Evolutionary conservation across 2,797 vertebrate genomes (phyloP), one percentile per base, ranked within the genome.

Genomic region (Eulemur coronatus): DNA sequence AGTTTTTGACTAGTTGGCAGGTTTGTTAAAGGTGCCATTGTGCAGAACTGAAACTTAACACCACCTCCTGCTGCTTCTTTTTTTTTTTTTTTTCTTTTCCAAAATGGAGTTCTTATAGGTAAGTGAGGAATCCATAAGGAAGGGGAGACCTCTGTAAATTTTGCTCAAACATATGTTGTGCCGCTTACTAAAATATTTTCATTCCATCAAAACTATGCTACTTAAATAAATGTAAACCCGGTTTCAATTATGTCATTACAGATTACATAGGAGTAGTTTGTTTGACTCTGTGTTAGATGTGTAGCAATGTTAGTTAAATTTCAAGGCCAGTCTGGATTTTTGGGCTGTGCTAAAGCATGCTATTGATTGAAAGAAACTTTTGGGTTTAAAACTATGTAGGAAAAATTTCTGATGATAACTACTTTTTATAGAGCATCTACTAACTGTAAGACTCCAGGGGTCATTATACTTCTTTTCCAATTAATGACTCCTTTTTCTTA

Each of bases 1-100:
- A 94, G 33, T 50, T 96, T 97, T 97, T 87, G 97, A 96, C 92
- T 95, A 88, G 91, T 91, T 96, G 97, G 98, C 91, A 85, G 65
- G 30, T 97, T 97, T 97, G 78, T 92, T 96, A 97, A 97, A 98
- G 89, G 84, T 59, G 50, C 50, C 50, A 81, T 88, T 97, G 94
- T 97, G 18, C 78, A 76, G 46, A 75, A 35, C 17, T 94, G 92
- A 91, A 69, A 73, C 14, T 88, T 50, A 70, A 94, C 26, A 46
- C 91, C 18, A 10, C 5, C 33, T 78, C 20, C 24, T 50, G 8
- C 43, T 59, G 48, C 22, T 18, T 17, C 28, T 65, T 65, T 30
- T 30, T 38, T 14, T 76, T 57, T 65, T 26, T 30, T 75, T 55
- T 24, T 72, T 89, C 67, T 59, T 81, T 97, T 92, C 88, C 88